A percentile compares a stretch with the other conserved stretches of the same genome.
Conservation (phyloP, 2,113 vertebrate species). For the Cynoglossus semilaevis region DNA sequence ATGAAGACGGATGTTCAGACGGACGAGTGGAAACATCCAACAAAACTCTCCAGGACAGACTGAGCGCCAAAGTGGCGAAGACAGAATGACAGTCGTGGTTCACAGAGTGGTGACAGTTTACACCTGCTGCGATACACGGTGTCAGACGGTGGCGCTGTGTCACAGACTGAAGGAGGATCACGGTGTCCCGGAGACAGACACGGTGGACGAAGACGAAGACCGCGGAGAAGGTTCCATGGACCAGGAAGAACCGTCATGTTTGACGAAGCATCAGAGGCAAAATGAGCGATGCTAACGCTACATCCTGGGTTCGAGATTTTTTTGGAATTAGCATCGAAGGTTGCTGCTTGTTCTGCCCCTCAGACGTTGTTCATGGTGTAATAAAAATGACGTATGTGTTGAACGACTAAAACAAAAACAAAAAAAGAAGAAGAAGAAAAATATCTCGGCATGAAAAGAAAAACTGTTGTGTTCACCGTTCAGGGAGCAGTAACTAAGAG, state of each 20-base stretch:
- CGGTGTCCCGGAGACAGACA: too few species aligned
- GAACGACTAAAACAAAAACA: neutral
- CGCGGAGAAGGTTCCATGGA: slow-evolving; percentile 29
- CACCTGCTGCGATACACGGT: too few species aligned
- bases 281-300: neutral
- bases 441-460: slow-evolving; percentile 24
- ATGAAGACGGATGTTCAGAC: too few species aligned
- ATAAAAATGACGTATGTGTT: slow-evolving; percentile 52
- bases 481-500: slow-evolving; percentile 42
- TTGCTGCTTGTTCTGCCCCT: slow-evolving; percentile 38
- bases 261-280: neutral
- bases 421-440: slow-evolving; percentile 3
- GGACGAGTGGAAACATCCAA: too few species aligned
- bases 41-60: too few species aligned
- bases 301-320: neutral
- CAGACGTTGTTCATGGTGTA: slow-evolving; percentile 34
- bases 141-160: too few species aligned
- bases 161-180: too few species aligned
- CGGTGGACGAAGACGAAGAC: too few species aligned
- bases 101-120: too few species aligned
- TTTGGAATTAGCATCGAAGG: slow-evolving; percentile 5
- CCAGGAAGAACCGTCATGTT: slow-evolving; percentile 26
- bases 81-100: too few species aligned
- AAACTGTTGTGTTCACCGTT: slow-evolving; percentile 30
- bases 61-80: too few species aligned